A percentile compares a stretch with the other conserved stretches of the same genome.
Evolutionary conservation across 2,113 vertebrate genomes (phyloP).

Genomic region (Candoia aspera): DNA sequence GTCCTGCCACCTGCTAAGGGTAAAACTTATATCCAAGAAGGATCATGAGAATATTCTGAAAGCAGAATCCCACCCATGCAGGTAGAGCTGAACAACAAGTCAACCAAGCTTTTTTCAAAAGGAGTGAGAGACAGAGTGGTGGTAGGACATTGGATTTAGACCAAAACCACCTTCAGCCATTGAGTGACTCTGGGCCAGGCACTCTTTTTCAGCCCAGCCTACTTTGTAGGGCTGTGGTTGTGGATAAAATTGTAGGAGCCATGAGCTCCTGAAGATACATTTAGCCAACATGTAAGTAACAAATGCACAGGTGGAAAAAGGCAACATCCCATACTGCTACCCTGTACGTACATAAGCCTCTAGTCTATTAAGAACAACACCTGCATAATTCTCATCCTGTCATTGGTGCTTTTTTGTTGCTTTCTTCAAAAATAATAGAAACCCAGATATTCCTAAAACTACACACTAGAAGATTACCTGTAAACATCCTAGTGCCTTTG

Average conservation of each 20-base stretch:
- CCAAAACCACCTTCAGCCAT: too few species aligned
- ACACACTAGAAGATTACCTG: fast-evolving
- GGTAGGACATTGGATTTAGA: too few species aligned
- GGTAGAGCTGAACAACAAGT: too few species aligned
- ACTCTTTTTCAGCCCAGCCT: not conserved
- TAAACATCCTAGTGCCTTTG: not conserved
- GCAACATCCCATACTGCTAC: not conserved
- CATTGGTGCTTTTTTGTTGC: not conserved
- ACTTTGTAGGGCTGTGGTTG: not conserved
- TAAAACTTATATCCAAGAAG: too few species aligned
- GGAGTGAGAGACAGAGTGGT: too few species aligned
- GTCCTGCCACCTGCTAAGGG: too few species aligned
- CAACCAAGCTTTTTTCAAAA: too few species aligned
- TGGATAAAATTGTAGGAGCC: not conserved
- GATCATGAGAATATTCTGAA: too few species aligned
- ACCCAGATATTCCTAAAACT: not conserved
- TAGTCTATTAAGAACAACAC: not conserved
- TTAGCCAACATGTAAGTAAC: not conserved
- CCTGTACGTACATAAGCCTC: not conserved
- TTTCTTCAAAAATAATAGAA: not conserved
- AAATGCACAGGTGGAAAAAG: not conserved
- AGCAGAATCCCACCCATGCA: too few species aligned
- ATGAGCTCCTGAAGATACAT: not conserved
- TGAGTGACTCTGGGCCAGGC: not conserved
- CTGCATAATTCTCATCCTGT: not conserved